Percentiles rank a stretch among this genome's conserved stretches.
These are phyloP conservation scores for Manis crassicaudata DNA, from an alignment of 2,797 vertebrate genomes.

Conservation along the genomic window DNA sequence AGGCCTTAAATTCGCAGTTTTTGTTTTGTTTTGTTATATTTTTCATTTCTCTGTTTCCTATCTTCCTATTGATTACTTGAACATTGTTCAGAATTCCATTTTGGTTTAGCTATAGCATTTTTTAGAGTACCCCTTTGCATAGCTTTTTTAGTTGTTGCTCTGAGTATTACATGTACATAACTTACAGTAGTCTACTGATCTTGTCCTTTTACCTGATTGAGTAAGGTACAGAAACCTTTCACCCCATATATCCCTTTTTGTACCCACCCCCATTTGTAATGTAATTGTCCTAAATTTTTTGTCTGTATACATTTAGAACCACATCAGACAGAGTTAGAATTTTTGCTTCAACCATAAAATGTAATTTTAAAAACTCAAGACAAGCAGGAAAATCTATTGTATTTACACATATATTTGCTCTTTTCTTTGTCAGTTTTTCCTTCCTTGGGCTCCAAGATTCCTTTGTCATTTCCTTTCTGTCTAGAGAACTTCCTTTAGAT, in stretches of 20 bases:
- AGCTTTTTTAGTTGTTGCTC: background rate
- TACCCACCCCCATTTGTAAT: background rate
- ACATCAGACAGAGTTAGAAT: background rate
- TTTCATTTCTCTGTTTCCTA: constrained; percentile 16
- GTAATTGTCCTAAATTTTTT: background rate
- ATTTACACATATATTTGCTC: background rate
- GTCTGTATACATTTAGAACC: background rate
- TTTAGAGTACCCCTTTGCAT: background rate
- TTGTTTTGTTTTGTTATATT: background rate
- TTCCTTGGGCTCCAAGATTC: background rate
- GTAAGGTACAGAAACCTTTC: background rate
- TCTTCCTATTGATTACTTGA: background rate
- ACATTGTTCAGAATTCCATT: background rate
- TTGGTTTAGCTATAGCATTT: background rate
- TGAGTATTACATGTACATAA: background rate
- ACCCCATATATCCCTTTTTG: background rate
- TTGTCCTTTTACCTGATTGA: constrained; percentile 20
- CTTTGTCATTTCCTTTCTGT: background rate
- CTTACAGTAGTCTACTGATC: background rate
- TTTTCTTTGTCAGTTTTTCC: constrained; percentile 2
- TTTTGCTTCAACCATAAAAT: background rate
- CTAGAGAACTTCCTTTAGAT: background rate
- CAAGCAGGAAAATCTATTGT: background rate
- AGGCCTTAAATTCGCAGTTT: background rate
- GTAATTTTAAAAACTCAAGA: background rate